These are phyloP conservation scores for Teleiodes luculella DNA, from an alignment of 2,888 invertebrate species.

Conservation along the genomic window DNA sequence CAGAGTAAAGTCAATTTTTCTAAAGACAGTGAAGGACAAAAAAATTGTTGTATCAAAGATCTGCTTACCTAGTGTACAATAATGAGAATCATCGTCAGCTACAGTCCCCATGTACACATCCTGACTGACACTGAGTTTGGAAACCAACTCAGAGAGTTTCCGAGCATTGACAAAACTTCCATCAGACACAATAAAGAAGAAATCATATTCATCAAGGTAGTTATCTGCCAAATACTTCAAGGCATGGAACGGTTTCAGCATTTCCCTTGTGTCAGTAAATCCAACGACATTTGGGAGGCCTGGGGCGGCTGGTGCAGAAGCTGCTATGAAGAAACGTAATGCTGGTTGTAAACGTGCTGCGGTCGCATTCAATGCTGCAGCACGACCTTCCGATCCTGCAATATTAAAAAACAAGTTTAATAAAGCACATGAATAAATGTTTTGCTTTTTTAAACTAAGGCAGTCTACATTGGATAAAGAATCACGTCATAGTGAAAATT, in stretches of 20 bases:
- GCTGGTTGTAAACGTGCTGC: constrained; percentile 90
- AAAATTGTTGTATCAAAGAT: too few relatives aligned
- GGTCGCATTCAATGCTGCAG: constrained; percentile 93
- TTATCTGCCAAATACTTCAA: constrained; percentile 94
- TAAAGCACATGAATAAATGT: too few relatives aligned
- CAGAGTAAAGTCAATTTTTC: too few relatives aligned
- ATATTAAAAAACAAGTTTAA: too few relatives aligned
- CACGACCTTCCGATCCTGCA: constrained; percentile 75
- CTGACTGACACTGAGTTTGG: constrained; percentile 88
- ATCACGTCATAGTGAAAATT: too few relatives aligned
- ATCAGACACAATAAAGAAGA: constrained; percentile 93
- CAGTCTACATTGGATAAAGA: too few relatives aligned
- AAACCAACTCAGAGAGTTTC: constrained; percentile 83
- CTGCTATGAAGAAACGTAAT: constrained; percentile 87
- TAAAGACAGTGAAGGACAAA: too few relatives aligned
- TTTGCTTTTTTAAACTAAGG: too few relatives aligned
- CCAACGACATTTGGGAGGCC: constrained; percentile 86
- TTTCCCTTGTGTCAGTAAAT: constrained; percentile 87
- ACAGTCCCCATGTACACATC: constrained; percentile 90
- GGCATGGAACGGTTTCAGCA: constrained; percentile 90
- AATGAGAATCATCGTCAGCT: constrained; percentile 78
- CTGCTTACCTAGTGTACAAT: constrained; percentile 83
- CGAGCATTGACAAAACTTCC: constrained; percentile 90
- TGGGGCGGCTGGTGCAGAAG: constrained; percentile 59
- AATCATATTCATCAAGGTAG: constrained; percentile 93